Evolutionary conservation across 2,113 vertebrate genomes (phyloP).

Genomic region (Canis aureus): DNA sequence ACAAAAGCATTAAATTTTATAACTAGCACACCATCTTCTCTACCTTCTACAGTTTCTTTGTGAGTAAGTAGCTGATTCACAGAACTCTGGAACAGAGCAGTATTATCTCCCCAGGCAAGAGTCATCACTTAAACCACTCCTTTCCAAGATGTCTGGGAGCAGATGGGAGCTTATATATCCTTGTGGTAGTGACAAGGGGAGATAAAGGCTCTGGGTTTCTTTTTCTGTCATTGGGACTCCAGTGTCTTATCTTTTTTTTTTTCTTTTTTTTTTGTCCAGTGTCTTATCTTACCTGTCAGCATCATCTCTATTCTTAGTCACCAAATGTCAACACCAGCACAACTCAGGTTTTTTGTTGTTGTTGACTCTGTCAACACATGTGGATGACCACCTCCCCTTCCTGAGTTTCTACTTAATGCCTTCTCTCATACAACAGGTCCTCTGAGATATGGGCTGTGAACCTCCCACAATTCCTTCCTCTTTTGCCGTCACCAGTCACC

Average conservation of each 20-base stretch:
- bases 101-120: not conserved
- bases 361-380: not conserved
- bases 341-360: not conserved
- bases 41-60: not conserved
- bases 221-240: not conserved
- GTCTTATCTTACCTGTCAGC: not conserved
- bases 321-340: not conserved
- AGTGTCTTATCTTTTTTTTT: not conserved
- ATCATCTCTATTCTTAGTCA: not conserved
- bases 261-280: not conserved
- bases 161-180: not conserved
- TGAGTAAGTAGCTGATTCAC: not conserved
- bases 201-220: not conserved
- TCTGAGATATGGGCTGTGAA: not conserved
- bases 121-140: not conserved
- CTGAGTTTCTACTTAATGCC: not conserved
- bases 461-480: not conserved
- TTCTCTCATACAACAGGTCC: not conserved
- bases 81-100: not conserved
- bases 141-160: not conserved
- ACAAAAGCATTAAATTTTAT: not conserved
- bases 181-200: not conserved
- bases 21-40: not conserved
- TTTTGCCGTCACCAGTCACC: not conserved
- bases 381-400: not conserved